A percentile compares a stretch with the other conserved stretches of the same genome.
phyloP scores from a whole-genome alignment of 2,888 invertebrate species.

The Hofmannophila pseudospretella region DNA sequence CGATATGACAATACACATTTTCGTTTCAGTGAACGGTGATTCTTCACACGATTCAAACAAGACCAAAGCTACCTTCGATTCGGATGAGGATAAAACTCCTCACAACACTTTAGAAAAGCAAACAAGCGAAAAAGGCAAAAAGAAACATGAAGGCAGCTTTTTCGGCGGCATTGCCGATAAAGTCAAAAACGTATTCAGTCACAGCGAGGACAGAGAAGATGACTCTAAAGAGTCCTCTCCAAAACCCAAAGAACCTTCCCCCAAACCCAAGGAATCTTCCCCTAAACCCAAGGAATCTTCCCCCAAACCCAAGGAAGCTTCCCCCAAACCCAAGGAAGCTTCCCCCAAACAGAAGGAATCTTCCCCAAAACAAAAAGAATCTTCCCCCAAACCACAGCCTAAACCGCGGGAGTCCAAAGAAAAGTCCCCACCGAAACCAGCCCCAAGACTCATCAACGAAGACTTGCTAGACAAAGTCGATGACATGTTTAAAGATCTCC shows the following conservation, averaged over 20 bases:
- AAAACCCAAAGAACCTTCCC: too few species aligned
- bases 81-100: slow-evolving; percentile 74
- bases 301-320: too few species aligned
- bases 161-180: slow-evolving; percentile 63
- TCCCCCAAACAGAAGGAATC: too few species aligned
- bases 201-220: slow-evolving; percentile 59
- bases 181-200: slow-evolving; percentile 59
- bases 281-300: slow-evolving; percentile 45
- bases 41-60: slow-evolving; percentile 72
- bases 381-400: slow-evolving; percentile 52
- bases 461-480: slow-evolving; percentile 69
- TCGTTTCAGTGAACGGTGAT: slow-evolving; percentile 62
- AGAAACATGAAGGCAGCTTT: slow-evolving; percentile 62
- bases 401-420: slow-evolving; percentile 44
- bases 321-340: too few species aligned
- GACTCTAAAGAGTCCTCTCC: slow-evolving; percentile 46
- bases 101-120: slow-evolving; percentile 75
- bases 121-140: slow-evolving; percentile 63
- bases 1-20: not conserved
- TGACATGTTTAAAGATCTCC: slow-evolving; percentile 71
- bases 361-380: too few species aligned
- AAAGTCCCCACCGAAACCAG: slow-evolving; percentile 62
- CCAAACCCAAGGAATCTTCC: too few species aligned
- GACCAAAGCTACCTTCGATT: slow-evolving; percentile 74
- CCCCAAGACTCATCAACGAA: slow-evolving; percentile 65